Conservation (phyloP, 1,140 invertebrate species). For the Wiebesia pumilae region DNA sequence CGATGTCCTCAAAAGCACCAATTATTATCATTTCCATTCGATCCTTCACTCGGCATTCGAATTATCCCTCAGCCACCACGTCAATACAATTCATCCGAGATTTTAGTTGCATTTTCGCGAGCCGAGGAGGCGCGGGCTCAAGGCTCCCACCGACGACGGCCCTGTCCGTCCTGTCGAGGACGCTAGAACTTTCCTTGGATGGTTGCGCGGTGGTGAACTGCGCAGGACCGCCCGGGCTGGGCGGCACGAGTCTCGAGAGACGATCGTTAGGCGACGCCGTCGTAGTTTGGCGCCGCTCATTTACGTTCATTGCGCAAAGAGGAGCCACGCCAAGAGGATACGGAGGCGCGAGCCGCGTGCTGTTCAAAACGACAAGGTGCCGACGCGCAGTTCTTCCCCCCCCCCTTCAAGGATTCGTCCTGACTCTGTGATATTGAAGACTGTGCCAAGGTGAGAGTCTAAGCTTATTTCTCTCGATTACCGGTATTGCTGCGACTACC, state of each 20-base stretch:
- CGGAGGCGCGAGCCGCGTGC: constrained; percentile 56
- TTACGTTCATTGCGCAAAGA: constrained; percentile 72
- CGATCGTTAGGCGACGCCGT: constrained; percentile 53
- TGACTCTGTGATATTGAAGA: constrained; percentile 73
- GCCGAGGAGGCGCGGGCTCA: not conserved
- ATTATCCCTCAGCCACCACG: too few species aligned
- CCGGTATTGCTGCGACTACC: too few species aligned
- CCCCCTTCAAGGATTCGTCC: constrained; percentile 64
- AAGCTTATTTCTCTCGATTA: not conserved
- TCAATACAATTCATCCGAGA: too few species aligned
- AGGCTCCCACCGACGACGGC: not conserved
- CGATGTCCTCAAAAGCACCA: not conserved
- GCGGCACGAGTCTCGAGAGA: constrained; percentile 27
- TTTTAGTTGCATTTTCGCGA: too few species aligned
- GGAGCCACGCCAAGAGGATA: constrained; percentile 67
- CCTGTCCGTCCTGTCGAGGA: constrained; percentile 44
- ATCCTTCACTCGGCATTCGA: too few species aligned
- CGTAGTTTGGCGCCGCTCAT: constrained; percentile 61
- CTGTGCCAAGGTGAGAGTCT: constrained; percentile 72
- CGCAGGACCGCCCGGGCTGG: constrained; percentile 30
- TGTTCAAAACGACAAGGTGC: constrained; percentile 62
- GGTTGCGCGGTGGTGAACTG: constrained; percentile 22
- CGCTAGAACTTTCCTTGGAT: constrained; percentile 34
- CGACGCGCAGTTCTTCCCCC: constrained; percentile 72
- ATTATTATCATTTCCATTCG: not conserved